Evolutionary conservation across 2,888 invertebrate species (phyloP), one percentile per base, ranked within the genome.

Genomic region (Apantesis nais): DNA sequence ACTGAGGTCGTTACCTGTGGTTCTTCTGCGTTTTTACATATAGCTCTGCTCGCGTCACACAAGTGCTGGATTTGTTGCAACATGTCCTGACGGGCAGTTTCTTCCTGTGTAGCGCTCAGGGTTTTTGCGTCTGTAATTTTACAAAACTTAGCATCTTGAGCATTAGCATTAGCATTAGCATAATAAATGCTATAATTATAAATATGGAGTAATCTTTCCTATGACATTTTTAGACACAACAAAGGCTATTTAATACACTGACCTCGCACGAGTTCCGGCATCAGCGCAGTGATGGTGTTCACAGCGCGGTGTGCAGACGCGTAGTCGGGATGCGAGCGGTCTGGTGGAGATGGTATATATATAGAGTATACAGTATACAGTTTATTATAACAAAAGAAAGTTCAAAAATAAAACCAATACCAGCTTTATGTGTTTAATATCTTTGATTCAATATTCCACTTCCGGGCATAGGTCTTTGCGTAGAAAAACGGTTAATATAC

Each of bases 321-420:
- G 41, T 86, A 84, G 69, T 86, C 80, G 7, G 84, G 83, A 29
- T 63, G 58, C 63, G 58, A 58, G 29, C 68, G 58, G 16, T 58
- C 58, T 58, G 16, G 0, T 0, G 7, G 58, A 29, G 25, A 16
- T 55, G 0, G 3, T 14, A 29, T 11, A 52, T 5, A 52, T n/a
- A 52, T 19, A n/a, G n/a, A n/a, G n/a, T n/a, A 34, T 4, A 34
- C 2, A 5, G 5, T 4, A 34, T 39, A 69, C 74, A 9, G 75
- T 77, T 3, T 64, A 25, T 65, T 62, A 31, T n/a, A 22, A 16
- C 9, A 9, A 19, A 19, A 8, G 2, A 11, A 39, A 12, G 39
- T 39, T 39, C 39, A 39, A 39, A 12, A 39, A 11, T 39, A 11
- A 39, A 12, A 39, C 39, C 39, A 39, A 39, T 11, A 11, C 39